Conservation (phyloP, 1,140 invertebrate genomes). For the Thrips palmi region DNA sequence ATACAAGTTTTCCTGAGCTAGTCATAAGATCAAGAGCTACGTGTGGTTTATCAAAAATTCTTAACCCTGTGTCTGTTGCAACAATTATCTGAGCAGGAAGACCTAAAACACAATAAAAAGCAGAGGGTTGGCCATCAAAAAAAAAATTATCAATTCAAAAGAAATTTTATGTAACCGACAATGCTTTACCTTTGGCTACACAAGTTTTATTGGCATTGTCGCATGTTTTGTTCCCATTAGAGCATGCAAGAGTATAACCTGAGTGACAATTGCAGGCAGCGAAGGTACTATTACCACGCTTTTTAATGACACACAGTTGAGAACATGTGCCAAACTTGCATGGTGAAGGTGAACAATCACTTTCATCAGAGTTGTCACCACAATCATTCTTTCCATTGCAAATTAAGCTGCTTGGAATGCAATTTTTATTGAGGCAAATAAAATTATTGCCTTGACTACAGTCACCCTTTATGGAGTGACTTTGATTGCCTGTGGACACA, state of each 20-base stretch:
- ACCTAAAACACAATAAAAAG: slow-evolving; percentile 17
- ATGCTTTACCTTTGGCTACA: slow-evolving; percentile 27
- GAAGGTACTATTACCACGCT: slow-evolving; percentile 27
- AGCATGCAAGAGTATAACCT: no score
- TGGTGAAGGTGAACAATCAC: slow-evolving; percentile 23
- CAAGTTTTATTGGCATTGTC: slow-evolving; percentile 20
- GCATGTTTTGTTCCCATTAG: no score
- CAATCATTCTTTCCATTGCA: slow-evolving; percentile 57
- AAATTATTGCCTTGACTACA: slow-evolving; percentile 26
- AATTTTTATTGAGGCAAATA: slow-evolving; percentile 47
- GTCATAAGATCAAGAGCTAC: no score
- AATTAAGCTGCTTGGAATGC: slow-evolving; percentile 37
- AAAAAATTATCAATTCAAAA: neutral
- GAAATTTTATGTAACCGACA: neutral
- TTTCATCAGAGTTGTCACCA: slow-evolving; percentile 44
- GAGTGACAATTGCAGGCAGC: no score
- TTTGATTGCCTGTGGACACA: no score
- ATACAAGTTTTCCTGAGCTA: no score
- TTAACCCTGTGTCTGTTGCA: slow-evolving; percentile 40
- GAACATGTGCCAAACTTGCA: slow-evolving; percentile 53
- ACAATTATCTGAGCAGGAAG: slow-evolving; percentile 36
- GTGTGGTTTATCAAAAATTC: slow-evolving; percentile 29
- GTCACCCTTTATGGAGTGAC: no score
- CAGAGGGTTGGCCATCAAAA: neutral
- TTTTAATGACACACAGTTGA: slow-evolving; percentile 52